A percentile compares a stretch with the other conserved stretches of the same genome.
Evolutionary conservation across 2,888 invertebrate species (phyloP).

Genomic region (Coenonympha arcania): DNA sequence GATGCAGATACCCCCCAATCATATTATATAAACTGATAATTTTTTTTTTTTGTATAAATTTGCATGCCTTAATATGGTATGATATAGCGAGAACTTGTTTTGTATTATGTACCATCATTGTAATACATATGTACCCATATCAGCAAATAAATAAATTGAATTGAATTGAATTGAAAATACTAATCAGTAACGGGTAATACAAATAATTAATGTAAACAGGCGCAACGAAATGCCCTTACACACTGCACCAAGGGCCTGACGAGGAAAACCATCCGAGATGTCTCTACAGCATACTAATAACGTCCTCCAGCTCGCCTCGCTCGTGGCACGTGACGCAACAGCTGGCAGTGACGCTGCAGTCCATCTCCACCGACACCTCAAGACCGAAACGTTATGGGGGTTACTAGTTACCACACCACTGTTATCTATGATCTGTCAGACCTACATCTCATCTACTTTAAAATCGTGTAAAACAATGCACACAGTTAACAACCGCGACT

Average conservation of each 20-base stretch:
- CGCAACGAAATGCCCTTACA: constrained; percentile 28
- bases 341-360: not conserved
- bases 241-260: constrained; percentile 23
- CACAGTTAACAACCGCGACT: too few relatives aligned
- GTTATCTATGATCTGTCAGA: not conserved
- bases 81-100: too few relatives aligned
- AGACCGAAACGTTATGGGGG: not conserved
- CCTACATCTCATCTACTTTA: too few relatives aligned
- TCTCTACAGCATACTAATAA: not conserved
- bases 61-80: too few relatives aligned
- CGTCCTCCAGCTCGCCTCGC: constrained; percentile 1
- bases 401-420: not conserved
- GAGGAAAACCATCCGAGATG: constrained; percentile 25
- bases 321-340: not conserved
- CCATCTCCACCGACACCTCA: not conserved
- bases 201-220: constrained; percentile 12
- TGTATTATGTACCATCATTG: too few relatives aligned
- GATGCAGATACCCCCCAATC: too few relatives aligned
- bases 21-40: too few relatives aligned
- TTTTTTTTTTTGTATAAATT: too few relatives aligned
- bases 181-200: constrained; percentile 1
- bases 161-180: too few relatives aligned
- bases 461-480: too few relatives aligned
- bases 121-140: too few relatives aligned
- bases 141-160: too few relatives aligned